Percentiles rank a stretch among this genome's conserved stretches.
These are phyloP conservation scores for Ciconia stormi DNA, from an alignment of 2,113 vertebrate genomes.

Conservation along the genomic window DNA sequence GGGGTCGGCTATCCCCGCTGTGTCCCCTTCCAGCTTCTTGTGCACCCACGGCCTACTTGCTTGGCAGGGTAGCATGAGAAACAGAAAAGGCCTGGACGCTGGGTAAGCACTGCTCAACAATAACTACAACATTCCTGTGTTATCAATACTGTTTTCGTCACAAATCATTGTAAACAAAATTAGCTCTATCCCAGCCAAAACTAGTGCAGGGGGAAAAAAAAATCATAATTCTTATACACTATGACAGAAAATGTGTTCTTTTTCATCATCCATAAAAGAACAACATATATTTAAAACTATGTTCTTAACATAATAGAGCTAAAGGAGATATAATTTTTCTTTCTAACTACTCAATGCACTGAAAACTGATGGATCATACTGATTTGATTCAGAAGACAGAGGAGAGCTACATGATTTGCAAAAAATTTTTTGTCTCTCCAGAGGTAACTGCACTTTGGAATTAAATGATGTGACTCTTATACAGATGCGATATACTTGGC, in stretches of 20 bases:
- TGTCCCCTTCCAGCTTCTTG: neutral
- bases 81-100: neutral
- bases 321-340: neutral
- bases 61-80: neutral
- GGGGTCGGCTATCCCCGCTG: neutral
- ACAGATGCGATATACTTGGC: neutral
- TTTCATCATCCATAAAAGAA: neutral
- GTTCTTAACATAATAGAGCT: neutral
- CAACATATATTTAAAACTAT: neutral
- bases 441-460: neutral
- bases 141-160: neutral
- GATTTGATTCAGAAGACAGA: neutral
- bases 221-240: neutral
- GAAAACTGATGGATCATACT: neutral
- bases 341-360: neutral
- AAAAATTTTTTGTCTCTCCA: neutral
- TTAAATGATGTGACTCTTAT: neutral
- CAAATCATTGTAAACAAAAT: neutral
- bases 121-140: neutral
- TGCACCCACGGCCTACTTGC: neutral
- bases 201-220: neutral
- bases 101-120: neutral
- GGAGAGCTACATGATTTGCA: neutral
- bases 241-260: neutral
- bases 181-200: neutral